Evolutionary conservation across 2,797 vertebrate genomes (phyloP).

Genomic region (Rhinichthys osculus): DNA sequence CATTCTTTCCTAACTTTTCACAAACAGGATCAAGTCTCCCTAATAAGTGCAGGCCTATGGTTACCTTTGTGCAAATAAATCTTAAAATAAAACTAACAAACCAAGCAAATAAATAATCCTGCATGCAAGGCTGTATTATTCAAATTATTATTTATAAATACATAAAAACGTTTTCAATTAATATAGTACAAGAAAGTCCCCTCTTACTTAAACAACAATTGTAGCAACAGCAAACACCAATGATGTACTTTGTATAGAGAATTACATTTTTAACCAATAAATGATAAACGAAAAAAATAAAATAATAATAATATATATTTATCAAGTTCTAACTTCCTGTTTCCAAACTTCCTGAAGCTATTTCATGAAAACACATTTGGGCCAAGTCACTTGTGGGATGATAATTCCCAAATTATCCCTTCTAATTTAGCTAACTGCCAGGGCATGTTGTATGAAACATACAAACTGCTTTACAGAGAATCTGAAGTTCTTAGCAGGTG

Average conservation of each 20-base stretch:
- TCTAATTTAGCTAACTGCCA: not conserved
- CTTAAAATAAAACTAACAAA: not conserved
- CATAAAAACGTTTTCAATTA: not conserved
- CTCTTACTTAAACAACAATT: not conserved
- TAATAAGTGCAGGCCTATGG: not conserved
- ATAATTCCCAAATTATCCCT: not conserved
- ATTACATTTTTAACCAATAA: not conserved
- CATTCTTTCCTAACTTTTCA: not conserved
- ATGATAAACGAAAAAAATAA: not conserved
- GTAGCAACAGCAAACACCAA: not conserved
- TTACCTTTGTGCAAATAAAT: not conserved
- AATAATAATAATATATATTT: not conserved
- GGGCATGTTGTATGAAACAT: not conserved
- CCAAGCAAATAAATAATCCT: not conserved
- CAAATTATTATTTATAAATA: not conserved
- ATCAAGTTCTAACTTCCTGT: not conserved
- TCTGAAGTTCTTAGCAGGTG: conserved; percentile 1
- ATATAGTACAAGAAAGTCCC: not conserved
- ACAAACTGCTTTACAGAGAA: not conserved
- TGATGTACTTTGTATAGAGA: not conserved
- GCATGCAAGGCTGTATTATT: not conserved
- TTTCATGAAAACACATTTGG: not conserved
- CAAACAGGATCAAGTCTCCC: not conserved
- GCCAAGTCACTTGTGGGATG: not conserved
- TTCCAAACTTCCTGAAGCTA: not conserved